Evolutionary conservation across 2,888 invertebrate species (phyloP).

Genomic region (Oxycera nigricornis): DNA sequence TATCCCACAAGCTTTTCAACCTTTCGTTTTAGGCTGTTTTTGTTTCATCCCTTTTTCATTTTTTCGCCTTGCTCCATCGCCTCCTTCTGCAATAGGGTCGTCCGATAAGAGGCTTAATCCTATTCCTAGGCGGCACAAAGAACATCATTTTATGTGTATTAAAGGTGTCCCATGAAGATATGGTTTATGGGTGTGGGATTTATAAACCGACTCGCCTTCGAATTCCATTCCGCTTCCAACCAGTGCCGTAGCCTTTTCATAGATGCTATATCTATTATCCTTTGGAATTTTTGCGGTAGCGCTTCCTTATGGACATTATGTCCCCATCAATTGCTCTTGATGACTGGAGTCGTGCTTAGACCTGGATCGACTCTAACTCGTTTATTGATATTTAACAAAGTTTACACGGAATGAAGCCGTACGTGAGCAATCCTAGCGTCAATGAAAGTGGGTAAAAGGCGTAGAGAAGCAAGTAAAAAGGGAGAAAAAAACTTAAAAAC

Average conservation of each 20-base stretch:
- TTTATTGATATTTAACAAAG: constrained; percentile 47
- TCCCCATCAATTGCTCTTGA: constrained; percentile 19
- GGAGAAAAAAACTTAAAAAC: neutral
- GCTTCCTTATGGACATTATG: constrained; percentile 21
- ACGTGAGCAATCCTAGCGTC: constrained; percentile 2
- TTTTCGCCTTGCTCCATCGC: constrained; percentile 27
- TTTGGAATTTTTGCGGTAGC: constrained; percentile 30
- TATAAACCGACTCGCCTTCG: neutral
- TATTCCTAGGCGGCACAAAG: constrained; percentile 32
- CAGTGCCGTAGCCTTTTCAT: neutral
- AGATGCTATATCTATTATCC: too few species aligned
- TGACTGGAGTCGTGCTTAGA: constrained; percentile 25
- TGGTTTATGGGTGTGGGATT: constrained; percentile 42
- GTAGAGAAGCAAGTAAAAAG: neutral
- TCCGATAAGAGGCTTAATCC: constrained; percentile 44
- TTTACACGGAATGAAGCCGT: constrained; percentile 18
- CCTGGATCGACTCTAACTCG: constrained; percentile 43
- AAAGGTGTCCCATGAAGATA: constrained; percentile 42
- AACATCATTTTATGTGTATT: constrained; percentile 46
- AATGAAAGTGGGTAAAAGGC: neutral
- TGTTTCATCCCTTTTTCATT: constrained; percentile 6
- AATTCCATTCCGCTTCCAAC: neutral
- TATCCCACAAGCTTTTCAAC: constrained; percentile 6
- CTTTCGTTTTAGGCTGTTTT: constrained; percentile 13
- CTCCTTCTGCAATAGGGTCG: constrained; percentile 17